Base-by-base conservation (phyloP, 1,140 invertebrate genomes). In the Drosophila carrolli region DNA sequence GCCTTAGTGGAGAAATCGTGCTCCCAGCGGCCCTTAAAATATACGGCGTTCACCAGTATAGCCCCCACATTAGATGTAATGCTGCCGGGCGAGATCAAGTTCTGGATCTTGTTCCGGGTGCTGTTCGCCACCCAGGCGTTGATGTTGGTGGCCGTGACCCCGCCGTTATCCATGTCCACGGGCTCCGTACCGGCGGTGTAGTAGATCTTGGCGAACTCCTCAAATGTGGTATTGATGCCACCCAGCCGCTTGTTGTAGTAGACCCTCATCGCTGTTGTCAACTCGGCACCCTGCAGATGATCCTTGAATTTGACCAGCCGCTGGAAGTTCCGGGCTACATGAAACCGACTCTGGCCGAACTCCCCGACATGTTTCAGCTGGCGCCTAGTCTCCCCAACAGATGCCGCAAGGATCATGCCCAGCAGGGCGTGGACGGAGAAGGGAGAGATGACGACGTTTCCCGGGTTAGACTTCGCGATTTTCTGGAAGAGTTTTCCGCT, bases 11-110 rank as follows among this genome's bases (percentile, higher is more conserved):
- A 82, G 56, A 92, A 92, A 35, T 86, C 81, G 4, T 72, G 79
- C 19, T 61, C 75, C 91, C 91, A 92, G 8, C 65, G 82, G 0
- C 81, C 88, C 67, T 84, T 90, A 35, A 92, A 91, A 63, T 91
- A 85, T 7, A 92, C 81, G 7, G 88, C 83, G 51, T 83, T 91
- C 16, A 92, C 61, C 11, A 91, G 35, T 4, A 92, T 6, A 4
- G 84, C 81, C 29, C 75, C 11, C 0, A 81, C 88, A 50, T 78
- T 59, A 0, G 14, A 27, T 51, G 73, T 63, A 4, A 91, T 46
- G 4, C 89, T 61, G 5, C 9, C 3, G 0, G 77, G 1, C 0
- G 8, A n/a, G 2, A 91, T 44, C 14, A 92, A 38, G 0, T 91
- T 8, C 0, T 32, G 32, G 14, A 92, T 92, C 7, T 63, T 82